Evolutionary conservation across 2,797 vertebrate species (phyloP).

Genomic region (Cyprinella venusta): DNA sequence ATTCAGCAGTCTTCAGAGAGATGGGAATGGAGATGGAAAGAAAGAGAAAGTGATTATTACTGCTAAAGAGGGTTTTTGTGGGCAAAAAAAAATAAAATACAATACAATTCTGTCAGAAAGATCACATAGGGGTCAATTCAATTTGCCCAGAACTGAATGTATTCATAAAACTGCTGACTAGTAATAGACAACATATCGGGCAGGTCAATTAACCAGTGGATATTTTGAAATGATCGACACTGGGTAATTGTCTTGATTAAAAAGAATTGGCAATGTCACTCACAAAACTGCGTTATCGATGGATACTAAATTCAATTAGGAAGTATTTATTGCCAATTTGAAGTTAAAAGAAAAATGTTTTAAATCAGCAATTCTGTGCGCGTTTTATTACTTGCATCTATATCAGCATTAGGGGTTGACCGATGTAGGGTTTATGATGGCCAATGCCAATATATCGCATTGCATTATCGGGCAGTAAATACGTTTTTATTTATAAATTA

Average conservation of each 20-base stretch:
- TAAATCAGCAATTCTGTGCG: neutral
- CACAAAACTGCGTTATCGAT: neutral
- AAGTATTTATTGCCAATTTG: neutral
- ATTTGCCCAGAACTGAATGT: neutral
- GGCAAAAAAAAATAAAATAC: slow-evolving; percentile 16
- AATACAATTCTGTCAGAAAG: slow-evolving; percentile 20
- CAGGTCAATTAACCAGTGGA: slow-evolving; percentile 10
- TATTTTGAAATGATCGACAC: slow-evolving; percentile 1
- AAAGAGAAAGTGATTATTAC: slow-evolving; percentile 12
- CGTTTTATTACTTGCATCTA: neutral
- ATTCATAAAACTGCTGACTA: neutral
- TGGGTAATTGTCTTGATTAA: neutral
- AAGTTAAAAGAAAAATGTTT: neutral
- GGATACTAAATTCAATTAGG: neutral
- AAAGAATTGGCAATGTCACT: slow-evolving; percentile 1
- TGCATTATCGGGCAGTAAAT: neutral
- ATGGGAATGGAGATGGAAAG: slow-evolving; percentile 14
- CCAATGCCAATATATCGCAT: neutral
- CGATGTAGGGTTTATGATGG: neutral
- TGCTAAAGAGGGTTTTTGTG: slow-evolving; percentile 2
- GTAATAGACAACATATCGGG: neutral
- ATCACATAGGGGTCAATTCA: slow-evolving; percentile 15
- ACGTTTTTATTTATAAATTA: too few species aligned
- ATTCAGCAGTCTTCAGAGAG: slow-evolving; percentile 25
- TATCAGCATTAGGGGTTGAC: neutral